phyloP scores from a whole-genome alignment of 2,888 invertebrate species.

The Crioceris asparagi region DNA sequence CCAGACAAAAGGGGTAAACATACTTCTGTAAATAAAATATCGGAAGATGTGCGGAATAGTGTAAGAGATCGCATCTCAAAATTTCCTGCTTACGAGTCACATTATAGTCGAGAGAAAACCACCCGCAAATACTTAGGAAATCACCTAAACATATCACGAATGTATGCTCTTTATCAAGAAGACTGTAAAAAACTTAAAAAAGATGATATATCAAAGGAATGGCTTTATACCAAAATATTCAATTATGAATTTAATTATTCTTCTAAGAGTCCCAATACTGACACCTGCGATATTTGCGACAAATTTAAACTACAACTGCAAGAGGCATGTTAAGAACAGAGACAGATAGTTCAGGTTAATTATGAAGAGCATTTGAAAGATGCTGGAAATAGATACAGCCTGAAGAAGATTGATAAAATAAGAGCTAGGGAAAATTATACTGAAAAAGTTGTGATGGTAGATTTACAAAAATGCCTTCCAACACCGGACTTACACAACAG shows the following conservation, averaged over 20 bases:
- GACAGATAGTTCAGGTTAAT: not conserved
- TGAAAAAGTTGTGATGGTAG: slow-evolving; percentile 5
- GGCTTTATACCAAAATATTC: slow-evolving; percentile 12
- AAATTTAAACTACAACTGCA: not conserved
- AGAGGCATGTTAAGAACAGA: not conserved
- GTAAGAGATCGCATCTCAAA: slow-evolving; percentile 11
- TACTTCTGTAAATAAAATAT: slow-evolving; percentile 10
- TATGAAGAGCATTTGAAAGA: not conserved
- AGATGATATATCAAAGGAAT: slow-evolving; percentile 11
- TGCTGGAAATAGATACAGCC: not conserved
- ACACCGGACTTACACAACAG: slow-evolving; percentile 15
- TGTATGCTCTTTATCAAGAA: slow-evolving; percentile 10
- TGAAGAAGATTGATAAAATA: not conserved
- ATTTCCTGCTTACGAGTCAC: slow-evolving; percentile 11
- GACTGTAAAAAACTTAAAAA: slow-evolving; percentile 9
- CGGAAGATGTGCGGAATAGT: slow-evolving; percentile 9
- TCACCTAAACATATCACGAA: slow-evolving; percentile 10
- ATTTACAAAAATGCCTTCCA: slow-evolving; percentile 18
- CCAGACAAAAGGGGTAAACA: slow-evolving; percentile 15
- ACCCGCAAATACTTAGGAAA: slow-evolving; percentile 9
- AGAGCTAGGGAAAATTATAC: not conserved
- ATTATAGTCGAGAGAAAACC: slow-evolving; percentile 10
- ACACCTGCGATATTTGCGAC: slow-evolving; percentile 10
- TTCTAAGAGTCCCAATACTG: slow-evolving; percentile 7
- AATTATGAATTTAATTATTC: slow-evolving; percentile 12